Evolutionary conservation across 2,888 invertebrate species (phyloP), one percentile per base, ranked within the genome.

Genomic region (Phortica okadai): DNA sequence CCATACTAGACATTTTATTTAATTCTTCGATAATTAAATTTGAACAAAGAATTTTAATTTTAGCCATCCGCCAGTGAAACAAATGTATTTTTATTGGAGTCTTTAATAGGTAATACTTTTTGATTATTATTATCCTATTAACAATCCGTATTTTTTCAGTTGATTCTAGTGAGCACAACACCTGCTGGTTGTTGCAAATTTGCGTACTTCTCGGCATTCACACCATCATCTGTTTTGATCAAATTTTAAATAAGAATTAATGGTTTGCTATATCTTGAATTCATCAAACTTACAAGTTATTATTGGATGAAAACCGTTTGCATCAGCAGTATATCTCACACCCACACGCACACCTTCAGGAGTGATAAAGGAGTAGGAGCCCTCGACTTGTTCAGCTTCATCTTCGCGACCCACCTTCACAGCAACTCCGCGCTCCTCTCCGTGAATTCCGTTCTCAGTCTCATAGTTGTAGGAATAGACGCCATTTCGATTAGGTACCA

Each of bases 381-480:
- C 91, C 70, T 88, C 85, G 11, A 91, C 89, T 64, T 83, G 84
- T 33, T 84, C 82, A 74, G 84, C 81, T 72, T 89, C 86, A 25
- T 82, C 69, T 0, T 82, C 81, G 6, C 83, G 84, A 25, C 80
- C 80, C 58, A 77, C 80, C 54, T 82, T 74, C 1, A 82, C 75
- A 1, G 88, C 84, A 1, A 79, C 76, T 6, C 88, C 89, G 44
- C 80, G 84, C 76, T 91, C 90, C 76, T 90, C 89, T 0, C 79
- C 89, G 21, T 89, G 86, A 33, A 91, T 88, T 6, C 91, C 91
- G 45, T 91, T 91, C 74, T 90, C 90, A 1, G 91, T 91, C 78
- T 91, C 89, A 45, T 85, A 90, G 59, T 78, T 83, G 73, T 90
- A 90, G 45, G 82, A 8, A 67, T 90, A 90, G 54, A 77, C 77